Evolutionary conservation across 2,797 vertebrate genomes (phyloP).

Genomic region (Phylloscopus collybita): DNA sequence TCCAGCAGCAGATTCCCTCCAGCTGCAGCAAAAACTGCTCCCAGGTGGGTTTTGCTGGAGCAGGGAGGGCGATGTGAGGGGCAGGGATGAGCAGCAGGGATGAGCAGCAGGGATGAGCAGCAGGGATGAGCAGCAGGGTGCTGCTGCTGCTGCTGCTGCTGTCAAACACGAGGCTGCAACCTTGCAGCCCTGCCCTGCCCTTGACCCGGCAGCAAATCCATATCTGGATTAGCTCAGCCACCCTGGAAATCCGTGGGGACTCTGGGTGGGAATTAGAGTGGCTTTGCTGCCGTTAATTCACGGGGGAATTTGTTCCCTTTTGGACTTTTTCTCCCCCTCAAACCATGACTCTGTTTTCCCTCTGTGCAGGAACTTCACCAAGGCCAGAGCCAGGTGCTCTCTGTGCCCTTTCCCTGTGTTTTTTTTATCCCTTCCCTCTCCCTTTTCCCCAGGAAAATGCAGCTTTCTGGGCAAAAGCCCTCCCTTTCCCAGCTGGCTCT

Average conservation of each 20-base stretch:
- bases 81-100: not conserved
- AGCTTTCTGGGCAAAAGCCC: not conserved
- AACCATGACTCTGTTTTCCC: not conserved
- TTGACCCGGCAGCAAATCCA: slow-evolving; percentile 25
- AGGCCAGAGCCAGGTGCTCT: not conserved
- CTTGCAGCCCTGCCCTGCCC: slow-evolving; percentile 37
- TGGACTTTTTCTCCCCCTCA: not conserved
- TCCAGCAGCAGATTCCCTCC: not conserved
- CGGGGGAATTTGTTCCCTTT: not conserved
- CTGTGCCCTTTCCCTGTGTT: not conserved
- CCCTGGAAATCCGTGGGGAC: not conserved
- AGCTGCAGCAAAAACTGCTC: not conserved
- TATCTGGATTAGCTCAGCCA: slow-evolving; percentile 38
- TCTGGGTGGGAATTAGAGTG: not conserved
- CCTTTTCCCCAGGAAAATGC: not conserved
- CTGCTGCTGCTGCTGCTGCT: not conserved
- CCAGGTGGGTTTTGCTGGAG: not conserved
- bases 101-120: too few species aligned
- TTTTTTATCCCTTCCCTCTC: not conserved
- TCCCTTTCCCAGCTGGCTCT: not conserved
- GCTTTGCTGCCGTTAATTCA: slow-evolving; percentile 32
- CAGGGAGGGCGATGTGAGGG: fast-evolving
- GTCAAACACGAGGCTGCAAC: not conserved
- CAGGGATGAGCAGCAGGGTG: not conserved
- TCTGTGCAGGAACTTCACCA: fast-evolving